Evolutionary conservation across 2,113 vertebrate genomes (phyloP).

Genomic region (Daubentonia madagascariensis): DNA sequence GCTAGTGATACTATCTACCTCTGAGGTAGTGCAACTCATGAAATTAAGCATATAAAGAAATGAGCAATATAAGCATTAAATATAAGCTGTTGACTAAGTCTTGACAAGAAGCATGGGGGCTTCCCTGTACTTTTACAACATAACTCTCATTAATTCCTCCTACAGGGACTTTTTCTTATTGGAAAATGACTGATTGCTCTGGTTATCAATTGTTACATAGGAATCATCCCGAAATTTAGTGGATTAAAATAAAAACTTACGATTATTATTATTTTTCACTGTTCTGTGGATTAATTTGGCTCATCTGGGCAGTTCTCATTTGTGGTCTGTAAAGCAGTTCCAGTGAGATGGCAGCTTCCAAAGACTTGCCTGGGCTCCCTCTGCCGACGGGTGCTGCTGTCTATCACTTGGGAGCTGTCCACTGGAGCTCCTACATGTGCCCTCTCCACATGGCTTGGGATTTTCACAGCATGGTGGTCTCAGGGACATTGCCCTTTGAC

Average conservation of each 20-base stretch:
- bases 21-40: background rate
- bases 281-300: background rate
- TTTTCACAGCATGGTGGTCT: background rate
- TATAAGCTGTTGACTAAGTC: background rate
- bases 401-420: too few relatives aligned
- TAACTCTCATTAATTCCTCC: background rate
- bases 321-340: background rate
- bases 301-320: background rate
- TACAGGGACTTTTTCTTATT: background rate
- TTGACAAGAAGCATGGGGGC: background rate
- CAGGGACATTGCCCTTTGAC: background rate
- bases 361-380: background rate
- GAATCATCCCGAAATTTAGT: background rate
- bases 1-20: background rate
- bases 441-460: background rate
- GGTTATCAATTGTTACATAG: background rate
- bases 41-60: background rate
- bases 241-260: background rate
- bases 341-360: background rate
- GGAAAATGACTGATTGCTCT: background rate
- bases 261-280: background rate
- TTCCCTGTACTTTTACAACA: background rate
- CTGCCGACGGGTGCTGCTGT: background rate
- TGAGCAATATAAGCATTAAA: background rate
- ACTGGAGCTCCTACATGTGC: fast-evolving